Evolutionary conservation across 2,113 vertebrate species (phyloP).

Genomic region (Verasper variegatus): DNA sequence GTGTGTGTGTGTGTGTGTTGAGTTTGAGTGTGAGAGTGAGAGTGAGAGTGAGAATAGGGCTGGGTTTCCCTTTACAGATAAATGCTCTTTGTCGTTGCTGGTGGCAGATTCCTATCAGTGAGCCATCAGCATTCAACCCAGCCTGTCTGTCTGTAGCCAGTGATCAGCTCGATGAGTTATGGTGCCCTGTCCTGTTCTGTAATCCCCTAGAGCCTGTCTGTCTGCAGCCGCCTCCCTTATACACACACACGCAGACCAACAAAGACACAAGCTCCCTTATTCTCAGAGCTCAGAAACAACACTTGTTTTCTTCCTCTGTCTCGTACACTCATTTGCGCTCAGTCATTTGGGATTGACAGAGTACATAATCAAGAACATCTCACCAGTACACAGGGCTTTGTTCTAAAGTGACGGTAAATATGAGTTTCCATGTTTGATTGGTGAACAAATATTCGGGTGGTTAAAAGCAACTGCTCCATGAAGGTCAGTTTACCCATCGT

Average conservation of each 20-base stretch:
- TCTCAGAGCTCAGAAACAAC: conserved; percentile 56
- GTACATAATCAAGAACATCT: conserved; percentile 18
- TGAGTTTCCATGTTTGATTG: neutral
- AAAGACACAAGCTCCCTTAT: conserved; percentile 69
- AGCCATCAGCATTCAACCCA: conserved; percentile 74
- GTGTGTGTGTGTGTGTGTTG: conserved; percentile 5
- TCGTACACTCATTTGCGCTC: conserved; percentile 1
- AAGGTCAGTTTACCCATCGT: neutral
- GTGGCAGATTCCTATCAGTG: conserved; percentile 78
- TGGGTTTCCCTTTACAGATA: conserved; percentile 70
- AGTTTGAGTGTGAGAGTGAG: conserved; percentile 60
- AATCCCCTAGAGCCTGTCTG: conserved; percentile 81
- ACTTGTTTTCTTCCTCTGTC: conserved; percentile 70
- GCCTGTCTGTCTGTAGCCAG: conserved; percentile 75
- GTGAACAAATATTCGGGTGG: conserved; percentile 1
- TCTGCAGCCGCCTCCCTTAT: conserved; percentile 76
- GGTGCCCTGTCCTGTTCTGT: conserved; percentile 74
- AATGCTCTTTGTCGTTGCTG: conserved; percentile 74
- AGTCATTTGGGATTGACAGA: conserved; percentile 26
- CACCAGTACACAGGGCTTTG: conserved; percentile 1
- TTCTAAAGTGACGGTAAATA: neutral
- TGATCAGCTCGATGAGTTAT: conserved; percentile 75
- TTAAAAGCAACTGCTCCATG: neutral
- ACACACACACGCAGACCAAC: conserved; percentile 72
- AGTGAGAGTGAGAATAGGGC: conserved; percentile 61